A percentile compares a stretch with the other conserved stretches of the same genome.
Conservation (phyloP, 2,113 vertebrate species). For the Zosterops lateralis region DNA sequence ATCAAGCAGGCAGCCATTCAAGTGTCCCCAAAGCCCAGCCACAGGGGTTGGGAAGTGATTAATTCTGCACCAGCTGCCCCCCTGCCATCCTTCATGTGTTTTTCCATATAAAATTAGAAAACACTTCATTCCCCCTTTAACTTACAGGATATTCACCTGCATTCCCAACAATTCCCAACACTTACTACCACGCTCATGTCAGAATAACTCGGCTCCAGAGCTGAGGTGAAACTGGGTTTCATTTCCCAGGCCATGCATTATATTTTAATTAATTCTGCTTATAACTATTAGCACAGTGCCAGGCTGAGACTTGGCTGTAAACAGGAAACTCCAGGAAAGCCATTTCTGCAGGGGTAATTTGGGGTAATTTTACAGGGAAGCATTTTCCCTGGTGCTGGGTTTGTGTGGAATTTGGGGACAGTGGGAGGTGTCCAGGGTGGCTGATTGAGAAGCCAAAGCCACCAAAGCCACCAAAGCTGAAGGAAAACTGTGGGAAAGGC, state of each 20-base stretch:
- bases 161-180: not conserved
- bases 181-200: accelerated
- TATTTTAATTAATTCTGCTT: slow-evolving; percentile 49
- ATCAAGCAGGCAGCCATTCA: not conserved
- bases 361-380: not conserved
- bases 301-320: not conserved
- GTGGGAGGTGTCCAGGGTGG: not conserved
- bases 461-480: not conserved
- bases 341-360: not conserved
- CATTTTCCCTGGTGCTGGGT: not conserved
- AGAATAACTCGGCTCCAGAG: not conserved
- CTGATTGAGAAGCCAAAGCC: not conserved
- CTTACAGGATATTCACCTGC: slow-evolving; percentile 32
- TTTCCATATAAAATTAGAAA: slow-evolving; percentile 39
- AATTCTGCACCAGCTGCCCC: slow-evolving; percentile 6
- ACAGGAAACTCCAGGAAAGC: not conserved
- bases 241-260: not conserved
- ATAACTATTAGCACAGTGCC: not conserved
- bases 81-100: not conserved
- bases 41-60: slow-evolving; percentile 24
- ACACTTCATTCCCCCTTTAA: slow-evolving; percentile 20
- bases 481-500: not conserved
- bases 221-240: not conserved
- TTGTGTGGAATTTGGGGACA: not conserved
- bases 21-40: not conserved